Evolutionary conservation across 2,797 vertebrate genomes (phyloP), one percentile per base, ranked within the genome.

Genomic region (Alcedo quadribrachys): DNA sequence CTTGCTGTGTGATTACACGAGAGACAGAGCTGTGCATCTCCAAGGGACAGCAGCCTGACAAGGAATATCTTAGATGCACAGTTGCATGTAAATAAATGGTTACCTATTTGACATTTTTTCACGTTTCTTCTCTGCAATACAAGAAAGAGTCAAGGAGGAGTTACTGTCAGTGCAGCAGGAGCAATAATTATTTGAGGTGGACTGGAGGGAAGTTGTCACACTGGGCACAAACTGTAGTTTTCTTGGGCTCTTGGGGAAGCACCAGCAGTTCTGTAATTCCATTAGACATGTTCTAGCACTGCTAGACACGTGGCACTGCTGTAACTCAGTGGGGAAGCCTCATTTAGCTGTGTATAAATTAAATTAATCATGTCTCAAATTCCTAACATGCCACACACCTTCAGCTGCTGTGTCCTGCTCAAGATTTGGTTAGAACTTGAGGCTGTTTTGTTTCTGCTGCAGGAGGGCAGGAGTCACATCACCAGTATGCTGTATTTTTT

Each of bases 241-340:
- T 28, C 1, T 1, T 0, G 15, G 35, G 27, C 11, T 69, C 25
- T 30, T 77, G 55, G 50, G 50, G n/a, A 80, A 82, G 46, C 61
- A 83, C 11, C 12, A 81, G 48, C n/a, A 83, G 33, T 37, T 51
- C 25, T 16, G 15, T 15, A 63, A 28, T 12, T 32, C 24, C 54
- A 6, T 28, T 67, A 77, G 50, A 27, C 8, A 15, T 21, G 14
- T 46, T 71, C 21, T 54, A 30, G 19, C 75, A 14, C 30, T 75
- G 3, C 33, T n/a, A 20, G 42, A 45, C 2, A 28, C 12, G 8
- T 2, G n/a, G 15, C 4, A 27, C 5, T 30, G 45, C 65, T 51
- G 7, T 24, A 50, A 45, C 46, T 22, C 0, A 0, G 19, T 8
- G 66, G 32, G n/a, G 11, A 84, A 63, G 13, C 9, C 8, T 81